Percentiles rank a stretch among this genome's conserved stretches.
Evolutionary conservation across 2,113 vertebrate genomes (phyloP).

Genomic region (Hystrix brachyura): DNA sequence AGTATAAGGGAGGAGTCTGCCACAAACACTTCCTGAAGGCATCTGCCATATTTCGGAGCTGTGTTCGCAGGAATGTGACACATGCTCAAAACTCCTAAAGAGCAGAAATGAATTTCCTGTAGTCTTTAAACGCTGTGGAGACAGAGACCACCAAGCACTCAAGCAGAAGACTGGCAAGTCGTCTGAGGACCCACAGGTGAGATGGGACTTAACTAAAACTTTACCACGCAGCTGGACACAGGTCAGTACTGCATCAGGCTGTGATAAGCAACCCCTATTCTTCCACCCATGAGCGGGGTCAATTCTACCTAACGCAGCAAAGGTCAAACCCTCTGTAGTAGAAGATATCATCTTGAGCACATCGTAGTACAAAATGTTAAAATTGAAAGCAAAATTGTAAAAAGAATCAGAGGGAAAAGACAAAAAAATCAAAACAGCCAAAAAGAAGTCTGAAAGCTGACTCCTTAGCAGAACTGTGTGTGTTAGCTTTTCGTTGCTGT

Average conservation of each 20-base stretch:
- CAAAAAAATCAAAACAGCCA: constrained; percentile 32
- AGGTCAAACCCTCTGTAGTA: neutral
- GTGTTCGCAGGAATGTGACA: neutral
- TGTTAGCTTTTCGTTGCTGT: neutral
- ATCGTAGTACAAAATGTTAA: constrained; percentile 57
- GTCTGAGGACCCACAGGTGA: neutral
- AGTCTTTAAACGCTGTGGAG: neutral
- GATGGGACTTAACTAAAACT: neutral
- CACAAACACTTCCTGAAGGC: neutral
- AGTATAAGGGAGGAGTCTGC: neutral
- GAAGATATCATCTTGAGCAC: neutral
- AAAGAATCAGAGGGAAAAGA: constrained; percentile 18
- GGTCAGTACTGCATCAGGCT: neutral
- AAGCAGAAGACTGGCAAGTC: neutral
- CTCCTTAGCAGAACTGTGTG: neutral
- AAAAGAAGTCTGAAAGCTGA: neutral
- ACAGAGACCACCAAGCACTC: neutral
- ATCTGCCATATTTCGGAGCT: neutral
- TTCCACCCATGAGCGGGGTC: neutral
- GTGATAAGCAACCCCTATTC: neutral
- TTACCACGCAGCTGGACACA: neutral
- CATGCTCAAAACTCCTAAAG: neutral
- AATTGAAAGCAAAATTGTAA: constrained; percentile 30
- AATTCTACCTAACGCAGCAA: neutral
- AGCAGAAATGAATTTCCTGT: neutral